Conservation (phyloP, 2,888 invertebrate genomes). For the Antheraea assamensis region DNA sequence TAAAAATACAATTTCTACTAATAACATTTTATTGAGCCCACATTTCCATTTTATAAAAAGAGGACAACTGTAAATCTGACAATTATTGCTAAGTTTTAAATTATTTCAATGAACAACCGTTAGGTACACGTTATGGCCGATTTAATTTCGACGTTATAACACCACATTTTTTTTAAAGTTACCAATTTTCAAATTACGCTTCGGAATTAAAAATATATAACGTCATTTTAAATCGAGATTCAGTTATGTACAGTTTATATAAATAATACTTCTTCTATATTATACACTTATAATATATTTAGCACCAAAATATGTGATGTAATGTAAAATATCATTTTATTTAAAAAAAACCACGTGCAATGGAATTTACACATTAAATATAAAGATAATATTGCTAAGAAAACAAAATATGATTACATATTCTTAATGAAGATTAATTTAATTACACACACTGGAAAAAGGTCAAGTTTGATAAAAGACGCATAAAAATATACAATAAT, state of each 20-base stretch:
- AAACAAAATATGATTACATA: neutral
- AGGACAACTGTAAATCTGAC: slow-evolving; percentile 11
- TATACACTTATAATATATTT: slow-evolving; percentile 13
- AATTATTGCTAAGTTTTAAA: slow-evolving; percentile 15
- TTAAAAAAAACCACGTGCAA: neutral
- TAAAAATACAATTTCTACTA: neutral
- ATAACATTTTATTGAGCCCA: slow-evolving; percentile 35
- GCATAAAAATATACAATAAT: neutral
- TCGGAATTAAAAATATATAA: neutral
- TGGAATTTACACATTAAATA: neutral
- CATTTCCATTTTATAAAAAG: slow-evolving; percentile 27
- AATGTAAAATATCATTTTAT: neutral
- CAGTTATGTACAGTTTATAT: slow-evolving; percentile 3
- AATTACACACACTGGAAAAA: neutral
- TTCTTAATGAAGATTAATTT: neutral
- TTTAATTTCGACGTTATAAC: slow-evolving; percentile 4
- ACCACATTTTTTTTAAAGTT: neutral
- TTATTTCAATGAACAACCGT: slow-evolving; percentile 1
- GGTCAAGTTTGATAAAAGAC: neutral
- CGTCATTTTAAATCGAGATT: neutral
- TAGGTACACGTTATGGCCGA: slow-evolving; percentile 20
- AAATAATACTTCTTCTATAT: neutral
- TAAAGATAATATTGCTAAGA: slow-evolving; percentile 1
- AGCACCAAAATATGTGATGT: slow-evolving; percentile 8
- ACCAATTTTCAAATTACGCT: neutral